Percentiles rank a stretch among this genome's conserved stretches.
phyloP scores from a whole-genome alignment of 2,888 invertebrate genomes.

The Lycocerus yunnanus region DNA sequence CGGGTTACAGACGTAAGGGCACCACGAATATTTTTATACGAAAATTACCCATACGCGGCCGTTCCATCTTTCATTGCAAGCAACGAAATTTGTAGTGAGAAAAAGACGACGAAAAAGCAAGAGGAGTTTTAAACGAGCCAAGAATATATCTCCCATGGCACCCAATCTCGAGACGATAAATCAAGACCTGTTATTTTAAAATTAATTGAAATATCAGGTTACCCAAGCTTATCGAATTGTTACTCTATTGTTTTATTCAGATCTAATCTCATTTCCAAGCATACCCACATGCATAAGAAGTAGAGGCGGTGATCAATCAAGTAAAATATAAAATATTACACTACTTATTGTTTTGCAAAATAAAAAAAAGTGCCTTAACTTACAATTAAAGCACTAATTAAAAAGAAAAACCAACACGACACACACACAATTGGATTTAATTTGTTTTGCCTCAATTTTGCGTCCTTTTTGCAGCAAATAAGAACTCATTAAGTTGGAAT shows the following conservation, averaged over 20 bases:
- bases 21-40: constrained; percentile 38
- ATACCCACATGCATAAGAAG: constrained; percentile 24
- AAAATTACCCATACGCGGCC: constrained; percentile 21
- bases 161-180: constrained; percentile 49
- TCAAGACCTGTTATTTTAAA: constrained; percentile 52
- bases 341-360: background rate
- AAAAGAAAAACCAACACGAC: background rate
- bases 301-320: constrained; percentile 19
- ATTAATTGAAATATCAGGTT: constrained; percentile 55
- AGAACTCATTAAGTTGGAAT: background rate
- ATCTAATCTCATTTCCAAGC: constrained; percentile 36
- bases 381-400: background rate
- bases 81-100: constrained; percentile 10
- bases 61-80: constrained; percentile 12
- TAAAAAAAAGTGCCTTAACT: background rate
- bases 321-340: constrained; percentile 11
- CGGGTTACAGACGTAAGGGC: constrained; percentile 40
- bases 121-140: constrained; percentile 26
- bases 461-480: background rate
- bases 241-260: constrained; percentile 46
- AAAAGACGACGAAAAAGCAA: constrained; percentile 14
- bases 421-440: background rate
- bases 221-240: constrained; percentile 45
- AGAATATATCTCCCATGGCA: constrained; percentile 57
- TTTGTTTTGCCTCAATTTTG: background rate